Conservation (phyloP, 2,888 invertebrate species). For the Gonocerus acuteangulatus region DNA sequence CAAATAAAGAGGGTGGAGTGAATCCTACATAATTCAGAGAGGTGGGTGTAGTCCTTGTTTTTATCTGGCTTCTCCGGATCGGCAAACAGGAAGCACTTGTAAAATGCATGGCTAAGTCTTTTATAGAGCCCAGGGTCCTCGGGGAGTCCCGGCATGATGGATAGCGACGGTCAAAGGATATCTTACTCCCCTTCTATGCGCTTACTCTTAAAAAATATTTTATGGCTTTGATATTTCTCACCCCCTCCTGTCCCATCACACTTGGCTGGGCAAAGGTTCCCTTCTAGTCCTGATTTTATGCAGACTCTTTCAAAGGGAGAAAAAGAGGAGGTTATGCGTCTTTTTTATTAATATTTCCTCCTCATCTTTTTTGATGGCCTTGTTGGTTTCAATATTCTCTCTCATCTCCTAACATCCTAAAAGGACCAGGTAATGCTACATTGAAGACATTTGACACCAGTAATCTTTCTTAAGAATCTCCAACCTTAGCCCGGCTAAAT, state of each 20-base stretch:
- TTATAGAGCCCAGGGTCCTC: conserved; percentile 30
- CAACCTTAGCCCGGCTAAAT: no score
- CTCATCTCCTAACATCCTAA: no score
- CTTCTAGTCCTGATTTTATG: no score
- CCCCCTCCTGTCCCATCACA: neutral
- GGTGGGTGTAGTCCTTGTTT: conserved; percentile 12
- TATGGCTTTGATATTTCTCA: conserved; percentile 6
- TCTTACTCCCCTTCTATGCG: neutral
- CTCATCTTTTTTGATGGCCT: no score
- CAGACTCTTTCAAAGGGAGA: no score
- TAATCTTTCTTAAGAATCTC: no score
- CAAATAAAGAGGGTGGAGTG: neutral
- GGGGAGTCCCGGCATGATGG: conserved; percentile 29
- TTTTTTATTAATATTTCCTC: no score
- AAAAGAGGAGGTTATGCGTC: no score
- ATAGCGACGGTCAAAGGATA: conserved; percentile 8
- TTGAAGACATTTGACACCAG: no score
- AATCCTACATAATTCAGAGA: conserved; percentile 18
- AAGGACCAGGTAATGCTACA: no score
- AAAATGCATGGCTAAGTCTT: conserved; percentile 33
- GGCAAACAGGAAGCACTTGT: conserved; percentile 29
- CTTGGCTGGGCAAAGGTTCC: no score
- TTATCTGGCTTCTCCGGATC: neutral
- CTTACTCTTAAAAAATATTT: neutral
- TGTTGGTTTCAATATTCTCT: no score